Evolutionary conservation across 1,140 invertebrate species (phyloP).

Genomic region (Nasonia giraulti): DNA sequence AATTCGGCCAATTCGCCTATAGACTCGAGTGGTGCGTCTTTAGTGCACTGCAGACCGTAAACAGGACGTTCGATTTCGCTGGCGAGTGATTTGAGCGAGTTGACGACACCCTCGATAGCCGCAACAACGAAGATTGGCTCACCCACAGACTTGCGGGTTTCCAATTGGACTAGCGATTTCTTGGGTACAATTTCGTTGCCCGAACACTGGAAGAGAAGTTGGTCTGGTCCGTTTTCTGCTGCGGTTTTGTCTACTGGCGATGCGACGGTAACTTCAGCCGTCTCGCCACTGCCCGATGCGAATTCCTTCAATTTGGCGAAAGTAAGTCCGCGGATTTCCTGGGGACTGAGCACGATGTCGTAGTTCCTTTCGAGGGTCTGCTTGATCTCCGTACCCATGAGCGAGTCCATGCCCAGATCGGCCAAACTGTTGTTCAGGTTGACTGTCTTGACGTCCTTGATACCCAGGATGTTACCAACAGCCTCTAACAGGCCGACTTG

Average conservation of each 20-base stretch:
- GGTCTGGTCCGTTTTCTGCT: constrained; percentile 49
- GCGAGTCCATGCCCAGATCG: constrained; percentile 96
- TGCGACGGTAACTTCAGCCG: constrained; percentile 37
- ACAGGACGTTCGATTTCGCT: constrained; percentile 83
- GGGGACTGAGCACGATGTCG: constrained; percentile 90
- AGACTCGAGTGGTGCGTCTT: constrained; percentile 82
- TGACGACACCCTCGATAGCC: constrained; percentile 93
- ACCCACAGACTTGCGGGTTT: constrained; percentile 73
- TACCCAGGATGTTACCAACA: constrained; percentile 89
- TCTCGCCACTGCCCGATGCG: constrained; percentile 67
- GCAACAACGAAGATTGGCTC: constrained; percentile 86
- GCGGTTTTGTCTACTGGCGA: constrained; percentile 16
- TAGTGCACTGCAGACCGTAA: constrained; percentile 92
- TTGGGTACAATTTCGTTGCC: constrained; percentile 77
- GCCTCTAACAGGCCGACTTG: constrained; percentile 81
- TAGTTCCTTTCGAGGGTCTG: constrained; percentile 95
- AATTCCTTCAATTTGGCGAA: constrained; percentile 84
- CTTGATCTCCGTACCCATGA: constrained; percentile 99
- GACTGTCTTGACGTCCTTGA: constrained; percentile 88
- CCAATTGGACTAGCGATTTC: constrained; percentile 78
- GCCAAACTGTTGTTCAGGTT: constrained; percentile 84
- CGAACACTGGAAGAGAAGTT: constrained; percentile 62
- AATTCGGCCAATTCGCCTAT: constrained; percentile 85
- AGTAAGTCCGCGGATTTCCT: constrained; percentile 90
- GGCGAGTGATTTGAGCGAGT: constrained; percentile 82